Conservation (phyloP, 2,113 vertebrate species). For the Scomber scombrus region DNA sequence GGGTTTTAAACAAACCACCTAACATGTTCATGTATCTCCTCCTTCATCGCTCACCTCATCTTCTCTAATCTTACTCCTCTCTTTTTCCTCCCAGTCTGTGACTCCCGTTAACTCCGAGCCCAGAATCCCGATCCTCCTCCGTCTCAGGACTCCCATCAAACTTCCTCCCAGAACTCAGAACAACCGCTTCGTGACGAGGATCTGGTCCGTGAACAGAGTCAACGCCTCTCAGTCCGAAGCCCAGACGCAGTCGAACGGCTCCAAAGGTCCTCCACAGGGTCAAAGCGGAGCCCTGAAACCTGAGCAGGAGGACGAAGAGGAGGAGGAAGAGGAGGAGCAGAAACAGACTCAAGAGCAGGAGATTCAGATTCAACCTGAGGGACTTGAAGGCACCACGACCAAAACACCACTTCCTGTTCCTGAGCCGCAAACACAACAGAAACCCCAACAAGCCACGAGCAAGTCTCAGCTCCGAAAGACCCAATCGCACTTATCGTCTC, state of each 20-base stretch:
- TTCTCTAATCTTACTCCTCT: background rate
- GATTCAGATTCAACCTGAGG: background rate
- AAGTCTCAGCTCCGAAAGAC: background rate
- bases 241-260: constrained; percentile 1
- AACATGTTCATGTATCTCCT: too few species aligned
- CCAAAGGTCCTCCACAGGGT: background rate
- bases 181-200: background rate
- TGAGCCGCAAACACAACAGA: background rate
- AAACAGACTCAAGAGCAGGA: background rate
- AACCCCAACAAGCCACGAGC: background rate
- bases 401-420: background rate
- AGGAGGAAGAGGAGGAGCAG: background rate
- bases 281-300: background rate
- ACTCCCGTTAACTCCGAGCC: background rate
- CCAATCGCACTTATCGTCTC: background rate
- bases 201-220: background rate
- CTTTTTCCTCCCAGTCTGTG: background rate
- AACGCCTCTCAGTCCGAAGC: background rate
- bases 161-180: constrained; percentile 18
- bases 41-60: background rate
- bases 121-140: constrained; percentile 44
- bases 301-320: background rate
- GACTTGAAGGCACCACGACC: background rate
- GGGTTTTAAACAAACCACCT: too few species aligned
- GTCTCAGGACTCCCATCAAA: constrained; percentile 27